Conservation (phyloP, 2,888 invertebrate species). For the Phalera bucephala region DNA sequence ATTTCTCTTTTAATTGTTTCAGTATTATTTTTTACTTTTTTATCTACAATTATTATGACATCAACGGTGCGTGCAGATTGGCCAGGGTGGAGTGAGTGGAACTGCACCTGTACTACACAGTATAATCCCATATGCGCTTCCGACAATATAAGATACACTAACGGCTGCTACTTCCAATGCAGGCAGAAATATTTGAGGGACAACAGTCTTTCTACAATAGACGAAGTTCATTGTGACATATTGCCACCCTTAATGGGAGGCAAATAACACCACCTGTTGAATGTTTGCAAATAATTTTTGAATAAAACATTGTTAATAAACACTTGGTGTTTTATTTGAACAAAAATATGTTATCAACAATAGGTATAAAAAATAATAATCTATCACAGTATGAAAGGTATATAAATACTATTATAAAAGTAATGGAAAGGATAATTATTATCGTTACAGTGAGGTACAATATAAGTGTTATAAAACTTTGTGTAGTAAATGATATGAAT, state of each 20-base stretch:
- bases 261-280: constrained; percentile 3
- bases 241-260: constrained; percentile 14
- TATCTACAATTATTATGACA: constrained; percentile 6
- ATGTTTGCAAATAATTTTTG: no score
- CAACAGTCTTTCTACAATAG: constrained; percentile 17
- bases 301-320: no score
- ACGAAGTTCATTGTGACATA: constrained; percentile 27
- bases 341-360: no score
- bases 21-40: constrained; percentile 26
- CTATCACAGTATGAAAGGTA: no score
- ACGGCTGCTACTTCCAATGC: constrained; percentile 42
- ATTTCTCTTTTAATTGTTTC: constrained; percentile 13
- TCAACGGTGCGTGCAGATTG: constrained; percentile 5
- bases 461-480: no score
- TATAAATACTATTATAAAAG: no score
- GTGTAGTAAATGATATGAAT: no score
- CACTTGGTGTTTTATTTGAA: no score
- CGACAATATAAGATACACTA: constrained; percentile 36
- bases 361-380: no score
- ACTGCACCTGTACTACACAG: constrained; percentile 41
- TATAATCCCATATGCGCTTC: constrained; percentile 47
- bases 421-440: no score
- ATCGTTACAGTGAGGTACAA: no score
- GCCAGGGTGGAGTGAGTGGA: constrained; percentile 24
- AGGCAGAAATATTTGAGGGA: constrained; percentile 24